Evolutionary conservation across 2,797 vertebrate genomes (phyloP).

Genomic region (Poliocrania exsul): DNA sequence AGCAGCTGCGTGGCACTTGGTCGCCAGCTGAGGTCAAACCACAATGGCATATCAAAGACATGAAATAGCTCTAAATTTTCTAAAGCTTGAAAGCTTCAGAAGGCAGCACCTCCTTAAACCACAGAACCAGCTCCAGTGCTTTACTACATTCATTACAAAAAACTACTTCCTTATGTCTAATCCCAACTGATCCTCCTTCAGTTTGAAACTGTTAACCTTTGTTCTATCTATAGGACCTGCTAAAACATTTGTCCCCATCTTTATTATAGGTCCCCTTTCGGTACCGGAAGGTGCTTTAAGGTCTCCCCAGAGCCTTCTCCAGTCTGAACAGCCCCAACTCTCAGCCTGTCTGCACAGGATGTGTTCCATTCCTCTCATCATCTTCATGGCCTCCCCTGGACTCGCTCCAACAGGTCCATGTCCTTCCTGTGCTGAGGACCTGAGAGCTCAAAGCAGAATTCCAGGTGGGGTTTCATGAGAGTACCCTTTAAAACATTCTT

Average conservation of each 20-base stretch:
- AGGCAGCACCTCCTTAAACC: neutral
- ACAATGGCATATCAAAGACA: neutral
- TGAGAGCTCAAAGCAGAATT: neutral
- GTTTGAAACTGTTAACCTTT: neutral
- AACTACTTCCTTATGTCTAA: neutral
- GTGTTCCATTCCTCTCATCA: neutral
- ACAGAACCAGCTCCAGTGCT: neutral
- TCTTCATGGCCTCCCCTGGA: neutral
- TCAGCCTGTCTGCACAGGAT: neutral
- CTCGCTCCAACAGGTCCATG: neutral
- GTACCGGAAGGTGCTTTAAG: neutral
- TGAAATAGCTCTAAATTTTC: neutral
- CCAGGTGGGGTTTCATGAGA: neutral
- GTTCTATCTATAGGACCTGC: neutral
- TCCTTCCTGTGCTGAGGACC: neutral
- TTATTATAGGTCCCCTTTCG: neutral
- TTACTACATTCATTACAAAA: neutral
- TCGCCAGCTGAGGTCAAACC: neutral
- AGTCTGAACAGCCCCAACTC: neutral
- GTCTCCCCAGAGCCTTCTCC: neutral
- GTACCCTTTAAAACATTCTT: neutral
- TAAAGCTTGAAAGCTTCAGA: neutral
- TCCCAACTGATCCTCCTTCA: neutral
- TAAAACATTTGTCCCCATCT: neutral
- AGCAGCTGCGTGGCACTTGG: fast-evolving